A percentile compares a stretch with the other conserved stretches of the same genome.
These are phyloP conservation scores for Temnothorax rugatulus DNA, from an alignment of 2,888 invertebrate genomes.

Conservation along the genomic window DNA sequence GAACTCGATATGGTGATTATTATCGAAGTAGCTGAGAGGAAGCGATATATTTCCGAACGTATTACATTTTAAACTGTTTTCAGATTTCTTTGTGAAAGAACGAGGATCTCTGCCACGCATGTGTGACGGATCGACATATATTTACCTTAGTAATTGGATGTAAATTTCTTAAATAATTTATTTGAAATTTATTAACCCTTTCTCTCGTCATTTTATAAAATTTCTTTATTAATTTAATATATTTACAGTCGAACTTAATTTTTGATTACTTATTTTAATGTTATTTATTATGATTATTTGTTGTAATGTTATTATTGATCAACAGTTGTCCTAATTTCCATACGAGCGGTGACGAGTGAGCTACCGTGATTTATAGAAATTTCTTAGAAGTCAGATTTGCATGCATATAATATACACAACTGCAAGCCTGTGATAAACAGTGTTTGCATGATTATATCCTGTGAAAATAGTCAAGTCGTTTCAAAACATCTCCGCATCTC, in stretches of 20 bases:
- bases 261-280: not conserved
- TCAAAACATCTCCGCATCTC: constrained; percentile 10
- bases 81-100: constrained; percentile 58
- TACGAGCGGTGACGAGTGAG: not conserved
- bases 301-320: not conserved
- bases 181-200: not conserved
- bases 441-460: constrained; percentile 12
- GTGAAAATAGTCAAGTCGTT: constrained; percentile 30
- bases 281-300: not conserved
- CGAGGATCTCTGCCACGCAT: constrained; percentile 27
- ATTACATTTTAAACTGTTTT: constrained; percentile 72
- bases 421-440: not conserved
- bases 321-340: not conserved
- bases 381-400: not conserved
- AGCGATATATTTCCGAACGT: constrained; percentile 65
- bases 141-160: not conserved
- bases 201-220: not conserved
- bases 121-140: constrained; percentile 21
- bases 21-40: constrained; percentile 21
- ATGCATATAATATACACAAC: not conserved
- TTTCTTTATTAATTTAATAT: not conserved
- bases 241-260: not conserved
- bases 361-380: not conserved
- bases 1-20: constrained; percentile 47
- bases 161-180: constrained; percentile 7